These are phyloP conservation scores for Pelmatolapia mariae DNA, from an alignment of 2,113 vertebrate species.

Conservation along the genomic window DNA sequence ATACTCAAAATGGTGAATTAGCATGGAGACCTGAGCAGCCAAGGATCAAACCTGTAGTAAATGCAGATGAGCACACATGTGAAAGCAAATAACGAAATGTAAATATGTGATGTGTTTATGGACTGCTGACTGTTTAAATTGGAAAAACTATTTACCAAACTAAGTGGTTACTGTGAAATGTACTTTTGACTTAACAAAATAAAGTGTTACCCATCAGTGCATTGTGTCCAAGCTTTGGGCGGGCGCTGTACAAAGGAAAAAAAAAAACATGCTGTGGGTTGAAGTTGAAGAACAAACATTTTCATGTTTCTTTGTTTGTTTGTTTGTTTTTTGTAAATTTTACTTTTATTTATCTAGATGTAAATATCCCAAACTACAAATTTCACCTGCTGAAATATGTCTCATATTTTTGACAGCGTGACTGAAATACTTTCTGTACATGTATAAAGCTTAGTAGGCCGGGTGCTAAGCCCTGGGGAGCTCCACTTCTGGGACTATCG, in stretches of 20 bases:
- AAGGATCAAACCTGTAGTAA: neutral
- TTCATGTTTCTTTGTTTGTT: neutral
- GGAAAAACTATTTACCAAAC: accelerated
- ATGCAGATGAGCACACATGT: neutral
- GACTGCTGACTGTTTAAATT: neutral
- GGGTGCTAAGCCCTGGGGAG: neutral
- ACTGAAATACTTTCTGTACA: neutral
- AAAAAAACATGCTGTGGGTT: neutral
- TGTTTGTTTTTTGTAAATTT: neutral
- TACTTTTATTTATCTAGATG: neutral
- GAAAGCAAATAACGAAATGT: neutral
- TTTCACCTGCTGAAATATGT: neutral
- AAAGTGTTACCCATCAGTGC: neutral
- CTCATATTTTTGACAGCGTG: neutral
- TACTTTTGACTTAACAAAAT: neutral
- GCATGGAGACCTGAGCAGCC: neutral
- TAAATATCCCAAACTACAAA: neutral
- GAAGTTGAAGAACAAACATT: neutral
- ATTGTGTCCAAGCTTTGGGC: neutral
- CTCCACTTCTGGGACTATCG: neutral
- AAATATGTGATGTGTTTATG: neutral
- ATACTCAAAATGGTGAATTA: accelerated
- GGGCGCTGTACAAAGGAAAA: neutral
- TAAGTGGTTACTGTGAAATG: neutral
- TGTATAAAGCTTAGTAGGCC: neutral